phyloP scores from a whole-genome alignment of 2,113 vertebrate species.

The Miniopterus natalensis region DNA sequence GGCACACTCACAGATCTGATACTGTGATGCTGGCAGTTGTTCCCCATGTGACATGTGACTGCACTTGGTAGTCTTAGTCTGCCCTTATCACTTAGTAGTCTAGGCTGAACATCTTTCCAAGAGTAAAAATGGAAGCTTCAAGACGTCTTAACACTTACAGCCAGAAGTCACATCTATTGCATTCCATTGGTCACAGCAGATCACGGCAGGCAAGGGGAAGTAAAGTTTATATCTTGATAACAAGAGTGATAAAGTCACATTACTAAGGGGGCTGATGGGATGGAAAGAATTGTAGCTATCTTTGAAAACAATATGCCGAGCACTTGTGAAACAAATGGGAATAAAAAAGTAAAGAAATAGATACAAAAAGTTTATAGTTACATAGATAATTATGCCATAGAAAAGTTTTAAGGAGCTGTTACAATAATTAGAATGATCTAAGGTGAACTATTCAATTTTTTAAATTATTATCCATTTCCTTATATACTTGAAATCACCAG shows the following conservation, averaged over 20 bases:
- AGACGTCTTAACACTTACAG: background rate
- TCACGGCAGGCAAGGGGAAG: background rate
- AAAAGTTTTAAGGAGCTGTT: slow-evolving; percentile 29
- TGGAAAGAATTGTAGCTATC: background rate
- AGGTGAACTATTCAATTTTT: background rate
- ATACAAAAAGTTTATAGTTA: background rate
- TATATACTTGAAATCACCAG: slow-evolving; percentile 32
- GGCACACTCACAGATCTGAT: fast-evolving
- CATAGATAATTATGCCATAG: background rate
- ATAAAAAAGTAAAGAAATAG: background rate
- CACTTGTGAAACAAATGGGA: background rate
- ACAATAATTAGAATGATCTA: background rate
- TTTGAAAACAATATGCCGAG: slow-evolving; percentile 53
- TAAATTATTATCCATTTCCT: background rate
- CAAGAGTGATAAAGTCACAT: background rate
- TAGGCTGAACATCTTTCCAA: background rate
- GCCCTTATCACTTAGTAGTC: background rate
- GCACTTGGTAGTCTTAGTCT: background rate
- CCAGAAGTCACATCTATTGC: background rate
- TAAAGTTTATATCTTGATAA: background rate
- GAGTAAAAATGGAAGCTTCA: background rate
- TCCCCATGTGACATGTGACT: background rate
- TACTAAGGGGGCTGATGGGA: background rate
- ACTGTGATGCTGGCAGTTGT: no score
- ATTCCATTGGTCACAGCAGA: background rate